These are phyloP conservation scores for Rousettus madagascariensis DNA, from an alignment of 2,797 vertebrate species.

Conservation along the genomic window DNA sequence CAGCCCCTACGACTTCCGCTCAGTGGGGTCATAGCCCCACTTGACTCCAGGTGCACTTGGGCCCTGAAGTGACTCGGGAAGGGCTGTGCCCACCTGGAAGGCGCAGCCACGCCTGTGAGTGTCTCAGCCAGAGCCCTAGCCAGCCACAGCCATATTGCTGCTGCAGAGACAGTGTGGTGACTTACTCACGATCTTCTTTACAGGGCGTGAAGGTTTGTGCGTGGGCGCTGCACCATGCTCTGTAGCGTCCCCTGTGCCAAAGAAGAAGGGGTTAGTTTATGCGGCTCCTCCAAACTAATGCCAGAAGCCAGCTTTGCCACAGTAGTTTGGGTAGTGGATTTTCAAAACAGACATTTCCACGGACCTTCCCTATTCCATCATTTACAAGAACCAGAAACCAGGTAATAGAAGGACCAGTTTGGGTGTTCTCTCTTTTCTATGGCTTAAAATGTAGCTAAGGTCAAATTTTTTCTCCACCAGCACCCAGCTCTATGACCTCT, in stretches of 20 bases:
- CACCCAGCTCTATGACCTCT: background rate
- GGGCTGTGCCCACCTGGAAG: no score
- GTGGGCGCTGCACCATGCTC: accelerated
- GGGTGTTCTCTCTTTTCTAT: background rate
- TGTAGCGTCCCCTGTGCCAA: slow-evolving; percentile 22
- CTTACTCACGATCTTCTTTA: slow-evolving; percentile 49
- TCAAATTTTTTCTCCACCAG: background rate
- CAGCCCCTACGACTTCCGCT: background rate
- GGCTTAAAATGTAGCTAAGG: background rate
- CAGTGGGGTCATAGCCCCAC: accelerated
- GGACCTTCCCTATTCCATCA: background rate
- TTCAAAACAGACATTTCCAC: background rate
- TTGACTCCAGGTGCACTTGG: background rate
- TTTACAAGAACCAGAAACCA: background rate
- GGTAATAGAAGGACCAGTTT: background rate
- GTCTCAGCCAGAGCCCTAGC: background rate
- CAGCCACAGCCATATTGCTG: background rate
- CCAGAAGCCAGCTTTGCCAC: background rate
- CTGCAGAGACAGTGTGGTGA: accelerated
- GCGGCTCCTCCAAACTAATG: background rate
- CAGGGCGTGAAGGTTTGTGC: background rate
- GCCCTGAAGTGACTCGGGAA: accelerated
- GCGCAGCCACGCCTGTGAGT: background rate
- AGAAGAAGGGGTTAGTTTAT: background rate
- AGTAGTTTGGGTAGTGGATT: accelerated